Evolutionary conservation across 2,113 vertebrate species (phyloP), one percentile per base, ranked within the genome.

Genomic region (Aptenodytes forsteri): DNA sequence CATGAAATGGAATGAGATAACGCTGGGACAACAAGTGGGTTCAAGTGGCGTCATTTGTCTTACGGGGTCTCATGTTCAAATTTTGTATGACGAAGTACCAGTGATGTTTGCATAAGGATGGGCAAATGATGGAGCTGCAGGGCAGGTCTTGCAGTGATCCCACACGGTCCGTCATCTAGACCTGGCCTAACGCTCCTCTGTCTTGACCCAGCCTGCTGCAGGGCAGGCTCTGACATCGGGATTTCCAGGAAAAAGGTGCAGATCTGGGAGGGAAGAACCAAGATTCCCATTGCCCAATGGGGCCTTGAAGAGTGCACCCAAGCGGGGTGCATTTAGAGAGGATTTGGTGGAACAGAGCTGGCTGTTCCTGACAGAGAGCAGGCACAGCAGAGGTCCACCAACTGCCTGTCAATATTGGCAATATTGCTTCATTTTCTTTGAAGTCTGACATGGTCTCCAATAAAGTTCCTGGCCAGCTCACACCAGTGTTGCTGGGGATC

Each of bases 261-360:
- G 34, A 49, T 19, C 8, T 9, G 2, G 13, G 23, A 80, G 34
- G 22, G 55, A 46, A 75, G 34, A 49, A 8, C 32, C 0, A 0
- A 70, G 54, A 26, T 36, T 80, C 46, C 36, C 3, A 0, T 10
- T 36, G 42, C 16, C 55, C 23, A 3, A 0, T 2, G 61, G 67
- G 59, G 20, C 70, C 32, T 83, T 94, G 9, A 76, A 49, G 47
- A 71, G 29, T 3, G 10, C 20, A 25, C 7, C 25, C 27, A 44
- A 42, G 22, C 0, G 2, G n/a, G 46, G 34, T 16, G 6, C 0
- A 0, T 42, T 69, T 12, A 6, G 50, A n/a, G 50, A 40, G 61
- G 71, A 26, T 73, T 40, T 83, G 56, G 64, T 61, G 42, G 47
- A 66, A 26, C 21, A 26, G 65, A 47, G 36, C 66, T 52, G 46